phyloP scores from a whole-genome alignment of 2,888 invertebrate genomes.

The Portevinia maculata region DNA sequence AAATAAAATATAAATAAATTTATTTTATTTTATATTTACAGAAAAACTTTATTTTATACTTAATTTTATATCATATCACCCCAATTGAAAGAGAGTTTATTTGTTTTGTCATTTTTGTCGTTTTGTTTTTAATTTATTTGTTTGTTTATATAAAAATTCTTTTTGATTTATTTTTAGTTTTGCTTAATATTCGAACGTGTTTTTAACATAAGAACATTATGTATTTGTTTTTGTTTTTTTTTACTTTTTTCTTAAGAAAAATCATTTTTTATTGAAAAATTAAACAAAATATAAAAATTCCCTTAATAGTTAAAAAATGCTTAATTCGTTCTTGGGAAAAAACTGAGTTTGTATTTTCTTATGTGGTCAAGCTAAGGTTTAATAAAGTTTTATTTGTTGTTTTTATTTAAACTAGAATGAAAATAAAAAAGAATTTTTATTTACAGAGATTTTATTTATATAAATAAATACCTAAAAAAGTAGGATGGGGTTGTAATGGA shows the following conservation, averaged over 20 bases:
- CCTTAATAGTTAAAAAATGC: conserved; percentile 72
- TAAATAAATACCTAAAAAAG: neutral
- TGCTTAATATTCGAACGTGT: conserved; percentile 61
- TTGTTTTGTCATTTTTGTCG: conserved; percentile 55
- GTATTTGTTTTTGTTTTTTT: conserved; percentile 16
- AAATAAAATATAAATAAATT: conserved; percentile 24
- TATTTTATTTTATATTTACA: conserved; percentile 63
- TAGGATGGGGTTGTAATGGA: conserved; percentile 1
- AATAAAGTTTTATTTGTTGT: conserved; percentile 33
- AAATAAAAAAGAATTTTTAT: conserved; percentile 48
- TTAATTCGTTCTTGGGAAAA: conserved; percentile 58
- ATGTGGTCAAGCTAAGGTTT: conserved; percentile 66
- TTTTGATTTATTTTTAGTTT: conserved; percentile 30
- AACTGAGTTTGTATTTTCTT: conserved; percentile 49
- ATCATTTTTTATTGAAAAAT: conserved; percentile 59
- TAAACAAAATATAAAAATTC: conserved; percentile 74
- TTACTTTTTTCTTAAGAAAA: conserved; percentile 43
- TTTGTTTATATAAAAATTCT: conserved; percentile 68
- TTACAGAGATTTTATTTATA: conserved; percentile 30
- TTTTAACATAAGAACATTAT: conserved; percentile 66
- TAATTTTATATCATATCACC: conserved; percentile 66
- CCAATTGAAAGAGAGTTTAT: conserved; percentile 65
- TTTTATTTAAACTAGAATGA: conserved; percentile 14
- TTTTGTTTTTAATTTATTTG: conserved; percentile 49
- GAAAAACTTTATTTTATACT: conserved; percentile 45